These are phyloP conservation scores for Siphamia tubifer DNA, from an alignment of 2,113 vertebrate genomes.

Conservation along the genomic window DNA sequence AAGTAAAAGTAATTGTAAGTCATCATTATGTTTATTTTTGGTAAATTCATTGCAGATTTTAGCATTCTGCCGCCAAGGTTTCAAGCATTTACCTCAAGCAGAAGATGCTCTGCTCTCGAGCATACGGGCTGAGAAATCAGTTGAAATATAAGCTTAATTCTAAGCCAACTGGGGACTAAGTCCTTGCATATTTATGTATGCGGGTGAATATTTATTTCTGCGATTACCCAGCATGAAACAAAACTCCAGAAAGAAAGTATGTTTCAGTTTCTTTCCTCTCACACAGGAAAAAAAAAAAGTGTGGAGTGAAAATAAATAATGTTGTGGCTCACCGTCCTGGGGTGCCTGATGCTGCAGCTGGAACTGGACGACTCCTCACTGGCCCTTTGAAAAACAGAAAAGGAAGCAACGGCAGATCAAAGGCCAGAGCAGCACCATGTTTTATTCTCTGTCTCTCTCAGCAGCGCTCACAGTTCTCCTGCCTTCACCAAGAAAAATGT, in stretches of 20 bases:
- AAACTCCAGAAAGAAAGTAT: constrained; percentile 47
- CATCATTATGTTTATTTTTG: too few species aligned
- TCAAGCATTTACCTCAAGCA: neutral
- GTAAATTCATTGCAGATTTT: too few species aligned
- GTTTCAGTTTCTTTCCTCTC: neutral
- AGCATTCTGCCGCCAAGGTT: neutral
- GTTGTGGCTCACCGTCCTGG: neutral
- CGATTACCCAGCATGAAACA: constrained; percentile 47
- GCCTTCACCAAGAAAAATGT: constrained; percentile 60
- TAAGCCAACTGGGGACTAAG: constrained; percentile 26
- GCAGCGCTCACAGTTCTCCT: constrained; percentile 21
- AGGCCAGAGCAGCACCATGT: constrained; percentile 62
- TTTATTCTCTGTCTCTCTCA: constrained; percentile 70
- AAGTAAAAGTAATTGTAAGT: too few species aligned
- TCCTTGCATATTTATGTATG: constrained; percentile 44
- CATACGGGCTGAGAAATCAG: constrained; percentile 1
- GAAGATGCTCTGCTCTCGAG: neutral
- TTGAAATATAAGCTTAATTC: constrained; percentile 41
- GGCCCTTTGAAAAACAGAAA: constrained; percentile 65
- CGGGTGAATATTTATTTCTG: constrained; percentile 60
- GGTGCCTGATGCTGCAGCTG: constrained; percentile 22
- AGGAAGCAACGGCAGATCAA: constrained; percentile 63
- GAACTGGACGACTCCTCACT: constrained; percentile 43
- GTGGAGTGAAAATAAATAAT: constrained; percentile 42
- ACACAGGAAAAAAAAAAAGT: constrained; percentile 10